Percentiles rank a stretch among this genome's conserved stretches.
Evolutionary conservation across 2,113 vertebrate species (phyloP).

Genomic region (Cisticola juncidis): DNA sequence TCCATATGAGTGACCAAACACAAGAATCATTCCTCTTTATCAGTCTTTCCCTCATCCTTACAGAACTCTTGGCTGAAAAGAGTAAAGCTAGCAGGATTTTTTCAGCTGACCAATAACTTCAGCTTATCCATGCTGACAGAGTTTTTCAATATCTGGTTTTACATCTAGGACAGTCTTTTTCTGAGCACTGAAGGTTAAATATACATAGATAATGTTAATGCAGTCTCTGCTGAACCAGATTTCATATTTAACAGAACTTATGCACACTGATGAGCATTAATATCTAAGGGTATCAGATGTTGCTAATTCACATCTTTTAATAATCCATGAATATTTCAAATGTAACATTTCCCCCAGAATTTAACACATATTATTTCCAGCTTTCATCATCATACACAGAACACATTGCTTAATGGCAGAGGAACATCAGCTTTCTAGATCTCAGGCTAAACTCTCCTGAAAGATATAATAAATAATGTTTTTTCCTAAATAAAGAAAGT

Average conservation of each 20-base stretch:
- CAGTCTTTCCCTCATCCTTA: not conserved
- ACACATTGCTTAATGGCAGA: not conserved
- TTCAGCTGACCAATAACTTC: not conserved
- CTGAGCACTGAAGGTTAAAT: not conserved
- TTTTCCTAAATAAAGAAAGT: not conserved
- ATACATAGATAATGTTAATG: not conserved
- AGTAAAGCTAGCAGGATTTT: not conserved
- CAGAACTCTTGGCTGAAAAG: not conserved
- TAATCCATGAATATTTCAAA: conserved; percentile 19
- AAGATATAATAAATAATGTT: not conserved
- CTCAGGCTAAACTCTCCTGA: not conserved
- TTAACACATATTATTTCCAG: not conserved
- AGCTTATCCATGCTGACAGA: not conserved
- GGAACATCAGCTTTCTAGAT: not conserved
- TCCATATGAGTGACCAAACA: not conserved
- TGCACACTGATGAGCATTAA: not conserved
- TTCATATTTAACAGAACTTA: not conserved
- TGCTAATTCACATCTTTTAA: conserved; percentile 12
- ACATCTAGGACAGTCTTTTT: not conserved
- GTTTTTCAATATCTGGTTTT: not conserved
- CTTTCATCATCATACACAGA: not conserved
- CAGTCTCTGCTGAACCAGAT: not conserved
- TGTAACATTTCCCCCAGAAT: not conserved
- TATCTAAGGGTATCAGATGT: not conserved
- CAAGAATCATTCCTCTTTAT: not conserved